A percentile compares a stretch with the other conserved stretches of the same genome.
Evolutionary conservation across 2,113 vertebrate genomes (phyloP).

Genomic region (Notechis scutatus): DNA sequence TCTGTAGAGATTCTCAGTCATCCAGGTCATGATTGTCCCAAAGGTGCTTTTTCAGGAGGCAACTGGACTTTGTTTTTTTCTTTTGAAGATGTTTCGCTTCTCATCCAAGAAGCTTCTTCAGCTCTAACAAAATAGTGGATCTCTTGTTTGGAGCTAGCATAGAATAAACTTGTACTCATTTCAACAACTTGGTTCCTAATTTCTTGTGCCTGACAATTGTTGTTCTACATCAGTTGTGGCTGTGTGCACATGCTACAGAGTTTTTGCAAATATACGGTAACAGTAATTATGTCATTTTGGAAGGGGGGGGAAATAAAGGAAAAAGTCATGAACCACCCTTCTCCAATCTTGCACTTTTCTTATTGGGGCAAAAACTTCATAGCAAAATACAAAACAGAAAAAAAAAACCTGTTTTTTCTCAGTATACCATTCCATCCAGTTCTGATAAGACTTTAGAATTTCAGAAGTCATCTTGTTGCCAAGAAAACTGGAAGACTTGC

Average conservation of each 20-base stretch:
- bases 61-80: no score
- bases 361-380: neutral
- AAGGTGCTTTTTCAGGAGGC: no score
- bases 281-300: neutral
- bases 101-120: no score
- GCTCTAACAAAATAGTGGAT: no score
- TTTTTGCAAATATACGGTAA: neutral
- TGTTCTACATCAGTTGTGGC: neutral
- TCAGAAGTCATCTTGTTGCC: neutral
- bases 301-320: neutral
- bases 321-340: neutral
- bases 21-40: no score
- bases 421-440: neutral
- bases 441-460: neutral
- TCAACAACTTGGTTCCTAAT: neutral
- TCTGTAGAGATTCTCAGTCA: no score
- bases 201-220: neutral
- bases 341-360: neutral
- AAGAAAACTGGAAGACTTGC: neutral
- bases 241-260: neutral
- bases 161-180: neutral
- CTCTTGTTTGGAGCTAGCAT: neutral
- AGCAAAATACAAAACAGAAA: neutral
- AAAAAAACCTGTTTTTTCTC: neutral
- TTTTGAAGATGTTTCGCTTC: no score